Conservation (phyloP, 2,797 vertebrate genomes). For the Geotrypetes seraphini region DNA sequence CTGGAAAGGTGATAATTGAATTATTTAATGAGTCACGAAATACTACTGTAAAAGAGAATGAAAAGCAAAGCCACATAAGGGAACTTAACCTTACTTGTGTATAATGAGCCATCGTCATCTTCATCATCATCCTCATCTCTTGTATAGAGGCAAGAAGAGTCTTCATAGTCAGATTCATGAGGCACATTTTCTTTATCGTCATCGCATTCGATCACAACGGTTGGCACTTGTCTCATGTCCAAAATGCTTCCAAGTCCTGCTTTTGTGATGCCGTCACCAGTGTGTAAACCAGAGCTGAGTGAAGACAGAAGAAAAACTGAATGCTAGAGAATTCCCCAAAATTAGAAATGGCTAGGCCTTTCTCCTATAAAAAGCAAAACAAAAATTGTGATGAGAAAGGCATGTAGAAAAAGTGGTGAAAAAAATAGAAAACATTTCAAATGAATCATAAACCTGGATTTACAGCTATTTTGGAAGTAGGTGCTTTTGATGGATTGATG, state of each 20-base stretch:
- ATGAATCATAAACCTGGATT: no score
- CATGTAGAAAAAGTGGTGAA: no score
- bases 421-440: no score
- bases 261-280: conserved; percentile 53
- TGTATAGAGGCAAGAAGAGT: conserved; percentile 85
- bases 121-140: conserved; percentile 82
- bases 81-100: conserved; percentile 63
- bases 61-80: not conserved
- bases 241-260: conserved; percentile 64
- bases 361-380: not conserved
- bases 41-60: not conserved
- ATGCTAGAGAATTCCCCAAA: conserved; percentile 13
- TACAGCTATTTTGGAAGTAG: no score
- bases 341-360: not conserved
- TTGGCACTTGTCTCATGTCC: conserved; percentile 84
- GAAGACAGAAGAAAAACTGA: conserved; percentile 20
- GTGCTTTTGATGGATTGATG: no score
- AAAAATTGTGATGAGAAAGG: not conserved
- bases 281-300: conserved; percentile 73
- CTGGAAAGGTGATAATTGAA: no score
- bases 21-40: no score
- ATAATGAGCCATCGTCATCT: conserved; percentile 76
- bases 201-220: conserved; percentile 88
- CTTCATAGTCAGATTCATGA: conserved; percentile 85
- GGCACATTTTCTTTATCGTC: conserved; percentile 98